Conservation (phyloP, 2,113 vertebrate species). For the Rhea americana region DNA sequence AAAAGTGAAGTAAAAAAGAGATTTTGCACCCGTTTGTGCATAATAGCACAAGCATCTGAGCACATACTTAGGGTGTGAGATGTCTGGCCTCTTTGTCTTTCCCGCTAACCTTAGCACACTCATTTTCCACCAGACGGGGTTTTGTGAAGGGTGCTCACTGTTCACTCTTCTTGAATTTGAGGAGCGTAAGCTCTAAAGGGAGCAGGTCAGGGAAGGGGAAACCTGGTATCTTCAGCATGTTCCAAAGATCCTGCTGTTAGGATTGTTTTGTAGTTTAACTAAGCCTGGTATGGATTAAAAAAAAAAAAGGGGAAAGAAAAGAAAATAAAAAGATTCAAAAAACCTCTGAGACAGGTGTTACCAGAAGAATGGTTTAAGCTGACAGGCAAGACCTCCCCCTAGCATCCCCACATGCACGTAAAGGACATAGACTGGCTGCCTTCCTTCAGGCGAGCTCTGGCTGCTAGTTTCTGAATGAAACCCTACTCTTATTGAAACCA, state of each 20-base stretch:
- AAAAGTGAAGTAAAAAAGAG: no score
- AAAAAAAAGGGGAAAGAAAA: background rate
- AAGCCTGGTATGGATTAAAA: background rate
- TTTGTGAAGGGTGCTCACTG: background rate
- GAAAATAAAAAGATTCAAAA: no score
- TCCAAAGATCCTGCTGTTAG: background rate
- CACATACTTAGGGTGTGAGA: no score
- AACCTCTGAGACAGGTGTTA: background rate
- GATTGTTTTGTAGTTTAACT: background rate
- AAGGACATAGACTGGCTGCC: background rate
- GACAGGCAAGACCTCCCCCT: background rate
- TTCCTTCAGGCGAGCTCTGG: background rate
- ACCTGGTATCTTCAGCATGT: accelerated
- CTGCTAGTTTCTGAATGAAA: background rate
- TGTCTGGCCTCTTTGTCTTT: background rate
- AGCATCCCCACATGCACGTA: background rate
- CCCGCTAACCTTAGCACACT: background rate
- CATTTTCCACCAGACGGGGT: background rate
- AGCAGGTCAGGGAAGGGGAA: background rate
- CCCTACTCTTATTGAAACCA: accelerated
- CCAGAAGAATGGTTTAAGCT: background rate
- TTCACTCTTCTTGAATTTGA: background rate
- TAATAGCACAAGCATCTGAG: background rate
- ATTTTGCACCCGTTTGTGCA: background rate
- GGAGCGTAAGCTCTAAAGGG: background rate